phyloP scores from a whole-genome alignment of 2,113 vertebrate species.

The Lamprologus speciosus region DNA sequence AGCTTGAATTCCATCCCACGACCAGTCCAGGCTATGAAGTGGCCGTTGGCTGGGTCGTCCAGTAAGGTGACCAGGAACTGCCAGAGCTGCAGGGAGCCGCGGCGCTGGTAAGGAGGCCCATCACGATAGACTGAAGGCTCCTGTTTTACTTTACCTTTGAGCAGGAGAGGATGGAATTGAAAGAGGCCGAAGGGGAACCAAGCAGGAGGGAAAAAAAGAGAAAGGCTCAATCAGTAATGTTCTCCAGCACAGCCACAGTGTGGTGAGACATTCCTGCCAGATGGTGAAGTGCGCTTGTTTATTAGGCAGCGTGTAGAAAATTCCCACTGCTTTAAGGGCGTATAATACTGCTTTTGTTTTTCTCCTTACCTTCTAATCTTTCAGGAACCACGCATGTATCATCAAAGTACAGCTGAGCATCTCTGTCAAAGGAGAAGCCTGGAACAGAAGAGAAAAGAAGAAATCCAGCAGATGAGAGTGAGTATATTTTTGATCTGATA shows the following conservation, averaged over 20 bases:
- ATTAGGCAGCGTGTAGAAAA: not conserved
- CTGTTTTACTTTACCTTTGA: constrained; percentile 88
- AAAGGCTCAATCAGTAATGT: not conserved
- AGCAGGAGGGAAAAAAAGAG: not conserved
- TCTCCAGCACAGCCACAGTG: not conserved
- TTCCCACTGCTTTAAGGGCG: not conserved
- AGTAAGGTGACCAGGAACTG: constrained; percentile 94
- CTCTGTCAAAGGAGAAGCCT: constrained; percentile 90
- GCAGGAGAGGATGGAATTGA: not conserved
- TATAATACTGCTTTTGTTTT: not conserved
- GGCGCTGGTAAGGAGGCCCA: constrained; percentile 89
- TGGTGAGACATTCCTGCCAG: constrained; percentile 38
- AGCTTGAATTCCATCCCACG: constrained; percentile 98
- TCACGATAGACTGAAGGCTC: constrained; percentile 86
- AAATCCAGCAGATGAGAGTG: not conserved
- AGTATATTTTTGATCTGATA: not conserved
- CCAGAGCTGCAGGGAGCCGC: constrained; percentile 95
- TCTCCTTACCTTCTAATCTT: constrained; percentile 82
- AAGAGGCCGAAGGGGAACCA: not conserved
- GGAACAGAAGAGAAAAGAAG: not conserved
- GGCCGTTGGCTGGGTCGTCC: constrained; percentile 89
- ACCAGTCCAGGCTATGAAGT: constrained; percentile 97
- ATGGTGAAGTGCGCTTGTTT: not conserved
- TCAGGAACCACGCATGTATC: constrained; percentile 93
- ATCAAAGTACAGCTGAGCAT: constrained; percentile 86